phyloP scores from a whole-genome alignment of 64 coral and sea anemone species.

The Pocillopora damicornis region DNA sequence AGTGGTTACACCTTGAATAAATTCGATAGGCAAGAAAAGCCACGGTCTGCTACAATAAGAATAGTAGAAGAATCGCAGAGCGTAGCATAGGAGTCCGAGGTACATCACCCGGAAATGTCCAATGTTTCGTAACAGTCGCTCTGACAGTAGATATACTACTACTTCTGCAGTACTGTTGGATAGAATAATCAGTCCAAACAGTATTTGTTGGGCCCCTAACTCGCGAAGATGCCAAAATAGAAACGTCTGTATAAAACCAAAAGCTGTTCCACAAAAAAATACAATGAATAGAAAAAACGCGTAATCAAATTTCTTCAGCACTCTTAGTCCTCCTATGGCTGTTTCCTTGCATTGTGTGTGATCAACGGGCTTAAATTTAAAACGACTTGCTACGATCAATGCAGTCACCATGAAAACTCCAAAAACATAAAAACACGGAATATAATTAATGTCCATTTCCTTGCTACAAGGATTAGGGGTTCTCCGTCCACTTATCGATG shows the following conservation, averaged over 20 bases:
- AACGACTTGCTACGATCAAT: constrained; percentile 74
- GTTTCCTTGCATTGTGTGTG: constrained; percentile 63
- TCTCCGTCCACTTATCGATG: constrained; percentile 77
- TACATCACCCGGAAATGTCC: constrained; percentile 89
- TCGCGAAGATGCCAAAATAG: constrained; percentile 96
- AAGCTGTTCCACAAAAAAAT: constrained; percentile 95
- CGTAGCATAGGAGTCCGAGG: constrained; percentile 88
- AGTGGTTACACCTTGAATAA: constrained; percentile 91
- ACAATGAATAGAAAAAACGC: constrained; percentile 93
- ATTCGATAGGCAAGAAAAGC: constrained; percentile 93
- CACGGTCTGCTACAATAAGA: constrained; percentile 92
- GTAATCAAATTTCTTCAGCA: constrained; percentile 80
- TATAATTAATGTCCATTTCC: constrained; percentile 85
- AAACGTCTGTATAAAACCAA: constrained; percentile 98
- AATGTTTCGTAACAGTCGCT: constrained; percentile 74
- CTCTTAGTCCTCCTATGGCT: constrained; percentile 61
- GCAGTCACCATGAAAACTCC: constrained; percentile 70
- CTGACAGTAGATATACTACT: constrained; percentile 75
- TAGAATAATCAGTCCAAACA: constrained; percentile 87
- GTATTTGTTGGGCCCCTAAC: constrained; percentile 77
- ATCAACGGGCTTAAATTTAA: constrained; percentile 60
- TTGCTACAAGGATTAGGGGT: constrained; percentile 80
- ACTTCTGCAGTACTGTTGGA: constrained; percentile 90
- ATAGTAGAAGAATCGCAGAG: constrained; percentile 95
- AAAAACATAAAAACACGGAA: constrained; percentile 96